Evolutionary conservation across 2,888 invertebrate species (phyloP).

Genomic region (Notodonta dromedarius): DNA sequence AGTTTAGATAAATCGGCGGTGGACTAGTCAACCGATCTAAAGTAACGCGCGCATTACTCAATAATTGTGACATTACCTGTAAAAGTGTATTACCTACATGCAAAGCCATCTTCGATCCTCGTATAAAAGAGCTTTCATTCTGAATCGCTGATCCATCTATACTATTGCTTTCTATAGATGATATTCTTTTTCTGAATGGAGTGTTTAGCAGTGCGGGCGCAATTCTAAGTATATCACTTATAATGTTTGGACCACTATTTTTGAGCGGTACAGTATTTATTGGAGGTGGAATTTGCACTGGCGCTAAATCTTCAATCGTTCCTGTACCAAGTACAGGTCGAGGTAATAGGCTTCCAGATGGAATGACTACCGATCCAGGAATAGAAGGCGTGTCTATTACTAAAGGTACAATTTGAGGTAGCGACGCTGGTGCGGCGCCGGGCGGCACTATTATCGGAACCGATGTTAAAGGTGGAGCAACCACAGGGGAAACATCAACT

Average conservation of each 20-base stretch:
- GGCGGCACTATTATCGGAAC: slow-evolving; percentile 3
- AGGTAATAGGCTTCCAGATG: not conserved
- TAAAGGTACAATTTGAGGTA: slow-evolving; percentile 1
- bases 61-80: slow-evolving; percentile 60
- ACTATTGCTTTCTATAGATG: slow-evolving; percentile 5
- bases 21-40: slow-evolving; percentile 53
- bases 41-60: slow-evolving; percentile 54
- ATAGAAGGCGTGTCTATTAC: not conserved
- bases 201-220: slow-evolving; percentile 1
- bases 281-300: not conserved
- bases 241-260: not conserved
- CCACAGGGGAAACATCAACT: slow-evolving; percentile 2
- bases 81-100: slow-evolving; percentile 67
- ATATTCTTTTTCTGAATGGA: slow-evolving; percentile 8
- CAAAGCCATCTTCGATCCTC: slow-evolving; percentile 57
- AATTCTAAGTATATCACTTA: not conserved
- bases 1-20: slow-evolving; percentile 24
- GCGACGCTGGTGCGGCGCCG: not conserved
- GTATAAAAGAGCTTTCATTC: slow-evolving; percentile 28
- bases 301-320: not conserved
- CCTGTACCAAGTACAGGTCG: not conserved
- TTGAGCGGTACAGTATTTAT: not conserved
- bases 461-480: slow-evolving; percentile 3
- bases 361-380: not conserved
- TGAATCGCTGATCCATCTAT: slow-evolving; percentile 15